These are phyloP conservation scores for Gasteruption jaculator DNA, from an alignment of 2,888 invertebrate genomes.

Conservation along the genomic window DNA sequence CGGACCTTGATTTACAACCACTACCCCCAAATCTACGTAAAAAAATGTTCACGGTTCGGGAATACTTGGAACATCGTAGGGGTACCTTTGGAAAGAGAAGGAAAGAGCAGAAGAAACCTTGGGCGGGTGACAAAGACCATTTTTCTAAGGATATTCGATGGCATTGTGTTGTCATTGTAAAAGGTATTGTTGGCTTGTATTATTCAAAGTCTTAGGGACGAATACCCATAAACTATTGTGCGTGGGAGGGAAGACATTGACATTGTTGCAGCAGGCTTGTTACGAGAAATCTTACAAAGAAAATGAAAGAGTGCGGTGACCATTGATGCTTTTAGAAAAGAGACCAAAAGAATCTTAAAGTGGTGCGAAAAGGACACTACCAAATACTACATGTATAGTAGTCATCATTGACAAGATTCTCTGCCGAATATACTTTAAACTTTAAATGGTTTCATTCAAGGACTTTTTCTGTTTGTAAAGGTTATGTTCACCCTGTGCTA, in stretches of 20 bases:
- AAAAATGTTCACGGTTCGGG: no score
- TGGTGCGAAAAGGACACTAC: constrained; percentile 28
- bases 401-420: constrained; percentile 29
- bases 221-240: constrained; percentile 28
- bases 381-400: no score
- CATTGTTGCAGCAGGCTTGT: constrained; percentile 34
- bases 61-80: no score
- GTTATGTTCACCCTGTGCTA: no score
- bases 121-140: constrained; percentile 32
- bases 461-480: no score
- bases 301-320: constrained; percentile 28
- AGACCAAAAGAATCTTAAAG: no score
- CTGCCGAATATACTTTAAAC: no score
- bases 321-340: constrained; percentile 26
- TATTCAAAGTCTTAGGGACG: constrained; percentile 19
- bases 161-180: constrained; percentile 27
- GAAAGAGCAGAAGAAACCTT: no score
- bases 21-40: no score
- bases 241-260: constrained; percentile 32
- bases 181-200: constrained; percentile 24
- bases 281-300: constrained; percentile 31
- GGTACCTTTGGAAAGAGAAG: no score
- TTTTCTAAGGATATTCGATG: constrained; percentile 31
- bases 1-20: no score
- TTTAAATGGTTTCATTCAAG: constrained; percentile 31